These are phyloP conservation scores for Montipora foliosa DNA, from an alignment of 64 coral and sea anemone species.

Conservation along the genomic window DNA sequence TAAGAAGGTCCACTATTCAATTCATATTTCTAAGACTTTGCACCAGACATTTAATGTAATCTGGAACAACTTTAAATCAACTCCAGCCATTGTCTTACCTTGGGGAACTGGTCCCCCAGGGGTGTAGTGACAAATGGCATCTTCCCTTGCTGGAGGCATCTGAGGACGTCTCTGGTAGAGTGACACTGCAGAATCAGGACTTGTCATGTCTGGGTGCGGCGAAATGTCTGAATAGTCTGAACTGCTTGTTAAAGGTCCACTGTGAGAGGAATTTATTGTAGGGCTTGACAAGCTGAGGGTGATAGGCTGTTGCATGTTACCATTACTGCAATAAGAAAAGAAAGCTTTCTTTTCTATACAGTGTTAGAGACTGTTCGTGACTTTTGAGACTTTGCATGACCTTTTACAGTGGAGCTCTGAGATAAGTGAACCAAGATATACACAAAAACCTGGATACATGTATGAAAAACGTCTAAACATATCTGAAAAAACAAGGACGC, in stretches of 20 bases:
- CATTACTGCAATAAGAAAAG: background rate
- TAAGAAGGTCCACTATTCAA: too few species aligned
- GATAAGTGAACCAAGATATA: too few species aligned
- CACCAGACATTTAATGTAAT: too few species aligned
- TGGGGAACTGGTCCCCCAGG: slow-evolving; percentile 41
- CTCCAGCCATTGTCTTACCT: background rate
- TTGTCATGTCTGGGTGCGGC: slow-evolving; percentile 48
- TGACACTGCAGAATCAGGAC: slow-evolving; percentile 56
- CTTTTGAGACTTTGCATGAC: too few species aligned
- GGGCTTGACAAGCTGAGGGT: slow-evolving; percentile 35
- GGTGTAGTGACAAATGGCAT: slow-evolving; percentile 47
- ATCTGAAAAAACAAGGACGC: too few species aligned
- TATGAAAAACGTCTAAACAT: too few species aligned
- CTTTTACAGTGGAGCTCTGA: too few species aligned
- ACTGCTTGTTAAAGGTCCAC: slow-evolving; percentile 49
- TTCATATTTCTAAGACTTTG: too few species aligned
- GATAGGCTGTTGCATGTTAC: slow-evolving; percentile 29
- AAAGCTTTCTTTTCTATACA: too few species aligned
- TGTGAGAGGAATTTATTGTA: slow-evolving; percentile 33
- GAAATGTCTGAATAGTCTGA: slow-evolving; percentile 70
- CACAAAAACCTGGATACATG: too few species aligned
- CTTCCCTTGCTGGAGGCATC: slow-evolving; percentile 19
- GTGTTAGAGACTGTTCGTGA: too few species aligned
- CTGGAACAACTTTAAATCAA: too few species aligned
- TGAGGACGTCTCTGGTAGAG: slow-evolving; percentile 59